Evolutionary conservation across 2,113 vertebrate species (phyloP).

Genomic region (Globicephala melas): DNA sequence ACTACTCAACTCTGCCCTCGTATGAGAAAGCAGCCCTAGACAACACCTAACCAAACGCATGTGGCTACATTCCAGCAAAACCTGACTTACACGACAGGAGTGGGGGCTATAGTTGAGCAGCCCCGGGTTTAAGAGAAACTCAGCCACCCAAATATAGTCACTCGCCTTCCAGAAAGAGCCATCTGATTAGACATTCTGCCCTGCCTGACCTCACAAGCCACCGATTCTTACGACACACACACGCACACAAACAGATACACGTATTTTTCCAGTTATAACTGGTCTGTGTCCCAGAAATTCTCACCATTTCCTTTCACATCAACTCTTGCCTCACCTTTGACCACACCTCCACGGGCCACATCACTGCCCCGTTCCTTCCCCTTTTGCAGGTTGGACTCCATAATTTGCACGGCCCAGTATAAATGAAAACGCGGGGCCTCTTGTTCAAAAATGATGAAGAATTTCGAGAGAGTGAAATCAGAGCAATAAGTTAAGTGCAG

Average conservation of each 20-base stretch:
- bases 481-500: neutral
- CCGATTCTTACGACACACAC: neutral
- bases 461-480: neutral
- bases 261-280: neutral
- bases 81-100: neutral
- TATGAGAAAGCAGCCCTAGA: neutral
- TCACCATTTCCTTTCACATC: neutral
- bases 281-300: neutral
- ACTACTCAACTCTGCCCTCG: neutral
- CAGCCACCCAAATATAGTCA: neutral
- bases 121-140: neutral
- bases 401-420: neutral
- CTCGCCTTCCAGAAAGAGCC: neutral
- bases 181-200: neutral
- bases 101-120: neutral
- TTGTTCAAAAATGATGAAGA: neutral
- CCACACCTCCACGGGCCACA: fast-evolving
- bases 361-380: neutral
- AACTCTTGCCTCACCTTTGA: neutral
- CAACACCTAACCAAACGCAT: fast-evolving
- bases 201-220: neutral
- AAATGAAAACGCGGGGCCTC: neutral
- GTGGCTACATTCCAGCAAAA: neutral
- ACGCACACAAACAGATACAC: too few species aligned
- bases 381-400: neutral